Evolutionary conservation across 64 coral and sea anemone genomes (phyloP).

Genomic region (Astreopora myriophthalma): DNA sequence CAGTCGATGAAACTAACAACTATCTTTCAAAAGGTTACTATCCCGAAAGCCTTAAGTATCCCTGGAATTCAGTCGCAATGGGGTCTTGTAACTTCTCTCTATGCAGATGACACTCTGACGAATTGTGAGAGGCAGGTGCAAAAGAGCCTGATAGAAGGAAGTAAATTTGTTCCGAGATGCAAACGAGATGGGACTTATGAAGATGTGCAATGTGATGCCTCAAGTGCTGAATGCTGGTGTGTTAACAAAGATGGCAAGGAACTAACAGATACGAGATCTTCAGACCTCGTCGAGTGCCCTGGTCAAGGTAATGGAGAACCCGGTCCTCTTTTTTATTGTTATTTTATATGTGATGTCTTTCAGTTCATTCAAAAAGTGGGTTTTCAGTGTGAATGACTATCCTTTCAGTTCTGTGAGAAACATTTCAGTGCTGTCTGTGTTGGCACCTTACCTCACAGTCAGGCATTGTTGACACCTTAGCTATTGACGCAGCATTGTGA

Average conservation of each 20-base stretch:
- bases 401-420: too few relatives aligned
- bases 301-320: conserved; percentile 43
- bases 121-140: conserved; percentile 19
- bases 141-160: neutral
- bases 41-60: too few relatives aligned
- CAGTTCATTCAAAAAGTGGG: too few relatives aligned
- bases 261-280: conserved; percentile 40
- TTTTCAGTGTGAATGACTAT: too few relatives aligned
- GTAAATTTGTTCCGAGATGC: conserved; percentile 69
- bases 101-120: neutral
- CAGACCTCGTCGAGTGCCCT: conserved; percentile 56
- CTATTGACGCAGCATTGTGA: too few relatives aligned
- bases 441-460: too few relatives aligned
- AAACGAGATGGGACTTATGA: conserved; percentile 73
- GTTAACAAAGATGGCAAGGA: conserved; percentile 63
- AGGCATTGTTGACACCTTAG: too few relatives aligned
- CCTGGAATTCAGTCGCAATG: too few relatives aligned
- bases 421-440: too few relatives aligned
- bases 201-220: conserved; percentile 64
- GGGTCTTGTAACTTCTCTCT: neutral
- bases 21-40: too few relatives aligned
- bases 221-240: conserved; percentile 65
- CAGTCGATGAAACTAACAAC: too few relatives aligned
- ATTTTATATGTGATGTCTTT: neutral
- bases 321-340: neutral